A percentile compares a stretch with the other conserved stretches of the same genome.
Conservation (phyloP, 1,140 invertebrate genomes). For the Ostrea denselamellosa region DNA sequence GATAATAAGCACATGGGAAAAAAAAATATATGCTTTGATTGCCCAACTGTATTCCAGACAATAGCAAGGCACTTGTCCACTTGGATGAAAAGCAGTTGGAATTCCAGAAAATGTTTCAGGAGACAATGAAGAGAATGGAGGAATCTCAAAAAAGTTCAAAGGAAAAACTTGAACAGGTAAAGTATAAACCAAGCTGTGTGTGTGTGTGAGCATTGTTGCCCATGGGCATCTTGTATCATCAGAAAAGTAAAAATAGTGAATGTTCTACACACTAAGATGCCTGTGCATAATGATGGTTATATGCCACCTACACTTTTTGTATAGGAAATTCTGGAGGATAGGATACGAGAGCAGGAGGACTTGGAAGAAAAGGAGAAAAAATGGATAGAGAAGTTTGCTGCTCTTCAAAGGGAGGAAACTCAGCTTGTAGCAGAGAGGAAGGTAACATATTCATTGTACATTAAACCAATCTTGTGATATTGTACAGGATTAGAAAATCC, state of each 20-base stretch:
- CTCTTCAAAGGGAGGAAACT: slow-evolving; percentile 40
- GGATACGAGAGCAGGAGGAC: slow-evolving; percentile 38
- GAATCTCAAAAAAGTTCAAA: slow-evolving; percentile 53
- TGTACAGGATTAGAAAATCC: too few relatives aligned
- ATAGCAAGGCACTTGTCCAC: slow-evolving; percentile 51
- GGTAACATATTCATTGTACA: neutral
- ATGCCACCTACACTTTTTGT: neutral
- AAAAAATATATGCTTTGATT: neutral
- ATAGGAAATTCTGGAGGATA: slow-evolving; percentile 43
- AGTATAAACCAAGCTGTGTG: neutral
- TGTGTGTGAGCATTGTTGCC: neutral
- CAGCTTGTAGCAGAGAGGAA: slow-evolving; percentile 23
- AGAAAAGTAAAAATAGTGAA: neutral
- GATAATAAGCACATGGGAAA: neutral
- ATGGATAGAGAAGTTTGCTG: slow-evolving; percentile 30
- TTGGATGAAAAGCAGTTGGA: slow-evolving; percentile 53
- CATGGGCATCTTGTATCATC: neutral
- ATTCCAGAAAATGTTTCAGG: slow-evolving; percentile 56
- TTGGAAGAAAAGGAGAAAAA: slow-evolving; percentile 43
- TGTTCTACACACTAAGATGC: neutral
- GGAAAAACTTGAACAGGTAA: slow-evolving; percentile 46
- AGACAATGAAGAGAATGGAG: slow-evolving; percentile 54
- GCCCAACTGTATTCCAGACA: slow-evolving; percentile 13
- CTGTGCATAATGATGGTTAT: neutral
- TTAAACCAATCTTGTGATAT: too few relatives aligned